phyloP scores from a whole-genome alignment of 2,888 invertebrate genomes.

The Melipona beecheii region DNA sequence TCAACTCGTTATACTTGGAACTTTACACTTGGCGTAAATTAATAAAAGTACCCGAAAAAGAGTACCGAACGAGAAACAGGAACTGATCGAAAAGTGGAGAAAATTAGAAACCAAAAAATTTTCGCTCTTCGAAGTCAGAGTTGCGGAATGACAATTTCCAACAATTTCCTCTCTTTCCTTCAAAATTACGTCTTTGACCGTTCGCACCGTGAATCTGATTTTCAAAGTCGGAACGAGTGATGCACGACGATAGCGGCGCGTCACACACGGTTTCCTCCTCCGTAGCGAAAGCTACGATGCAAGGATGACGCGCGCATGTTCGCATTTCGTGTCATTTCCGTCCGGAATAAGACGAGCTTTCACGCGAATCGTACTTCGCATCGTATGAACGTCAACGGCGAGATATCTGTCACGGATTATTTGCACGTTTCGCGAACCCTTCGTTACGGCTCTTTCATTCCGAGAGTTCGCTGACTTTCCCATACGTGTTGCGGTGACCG shows the following conservation, averaged over 20 bases:
- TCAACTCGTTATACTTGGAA: background rate
- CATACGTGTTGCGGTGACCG: background rate
- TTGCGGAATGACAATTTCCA: background rate
- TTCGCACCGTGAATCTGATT: background rate
- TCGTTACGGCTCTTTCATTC: conserved; percentile 18
- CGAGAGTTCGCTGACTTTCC: background rate
- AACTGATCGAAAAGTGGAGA: no score
- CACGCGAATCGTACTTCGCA: conserved; percentile 32
- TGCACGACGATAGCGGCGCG: conserved; percentile 12
- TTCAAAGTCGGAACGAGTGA: background rate
- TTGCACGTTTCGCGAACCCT: conserved; percentile 40
- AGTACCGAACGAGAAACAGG: background rate
- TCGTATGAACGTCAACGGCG: conserved; percentile 28
- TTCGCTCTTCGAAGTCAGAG: no score
- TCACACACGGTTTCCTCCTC: conserved; percentile 9
- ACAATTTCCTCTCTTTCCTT: background rate
- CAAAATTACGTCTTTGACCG: no score
- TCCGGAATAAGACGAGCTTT: background rate
- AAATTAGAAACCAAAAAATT: no score
- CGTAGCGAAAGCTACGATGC: background rate
- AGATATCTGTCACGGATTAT: conserved; percentile 29
- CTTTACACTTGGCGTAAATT: background rate
- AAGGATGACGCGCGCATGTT: background rate
- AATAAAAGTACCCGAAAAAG: background rate
- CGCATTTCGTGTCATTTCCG: conserved; percentile 9